Conservation (phyloP, 1,140 invertebrate genomes). For the Semibalanus balanoides region DNA sequence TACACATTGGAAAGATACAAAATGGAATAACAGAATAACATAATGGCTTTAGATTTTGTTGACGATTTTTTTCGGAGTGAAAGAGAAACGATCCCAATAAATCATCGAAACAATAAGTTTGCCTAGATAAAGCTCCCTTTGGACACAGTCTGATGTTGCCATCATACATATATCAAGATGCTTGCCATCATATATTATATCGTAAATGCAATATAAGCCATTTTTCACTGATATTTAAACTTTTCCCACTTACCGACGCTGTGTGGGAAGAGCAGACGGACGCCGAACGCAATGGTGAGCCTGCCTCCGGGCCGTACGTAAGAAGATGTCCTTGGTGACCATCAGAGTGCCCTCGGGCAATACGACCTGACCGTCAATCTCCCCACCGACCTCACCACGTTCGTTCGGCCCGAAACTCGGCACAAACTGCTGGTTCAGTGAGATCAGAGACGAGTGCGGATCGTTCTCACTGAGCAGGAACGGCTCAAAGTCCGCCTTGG, state of each 20-base stretch:
- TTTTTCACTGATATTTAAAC: too few relatives aligned
- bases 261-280: slow-evolving; percentile 51
- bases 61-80: too few relatives aligned
- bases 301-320: slow-evolving; percentile 74
- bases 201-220: too few relatives aligned
- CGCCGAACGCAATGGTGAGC: slow-evolving; percentile 69
- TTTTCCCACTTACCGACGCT: slow-evolving; percentile 14
- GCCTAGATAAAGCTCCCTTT: too few relatives aligned
- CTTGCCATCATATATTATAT: too few relatives aligned
- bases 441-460: slow-evolving; percentile 58
- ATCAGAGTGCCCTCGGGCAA: slow-evolving; percentile 45
- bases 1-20: too few relatives aligned
- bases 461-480: slow-evolving; percentile 71
- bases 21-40: too few relatives aligned
- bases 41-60: too few relatives aligned
- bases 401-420: slow-evolving; percentile 53
- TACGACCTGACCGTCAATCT: slow-evolving; percentile 43
- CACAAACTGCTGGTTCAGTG: slow-evolving; percentile 52
- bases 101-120: too few relatives aligned
- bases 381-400: slow-evolving; percentile 68
- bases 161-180: too few relatives aligned
- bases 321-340: slow-evolving; percentile 66
- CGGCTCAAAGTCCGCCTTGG: slow-evolving; percentile 69
- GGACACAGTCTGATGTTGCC: too few relatives aligned
- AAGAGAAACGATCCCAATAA: too few relatives aligned